These are phyloP conservation scores for Crenuchus spilurus DNA, from an alignment of 2,797 vertebrate genomes.

Conservation along the genomic window DNA sequence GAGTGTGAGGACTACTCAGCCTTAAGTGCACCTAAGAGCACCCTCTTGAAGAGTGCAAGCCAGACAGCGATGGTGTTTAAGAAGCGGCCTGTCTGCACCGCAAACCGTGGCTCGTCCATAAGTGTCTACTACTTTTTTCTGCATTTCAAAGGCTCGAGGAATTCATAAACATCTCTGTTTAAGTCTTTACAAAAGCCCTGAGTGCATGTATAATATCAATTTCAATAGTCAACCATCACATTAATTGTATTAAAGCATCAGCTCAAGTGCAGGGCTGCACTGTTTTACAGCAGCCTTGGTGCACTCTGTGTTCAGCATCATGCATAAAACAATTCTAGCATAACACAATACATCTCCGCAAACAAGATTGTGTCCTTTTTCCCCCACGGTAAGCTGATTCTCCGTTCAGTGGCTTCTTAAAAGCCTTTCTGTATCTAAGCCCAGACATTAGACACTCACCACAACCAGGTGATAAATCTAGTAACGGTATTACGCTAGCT, in stretches of 20 bases:
- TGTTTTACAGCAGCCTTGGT: background rate
- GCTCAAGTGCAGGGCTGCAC: slow-evolving; percentile 1
- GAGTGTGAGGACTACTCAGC: slow-evolving; percentile 53
- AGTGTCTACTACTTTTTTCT: slow-evolving; percentile 21
- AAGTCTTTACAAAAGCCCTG: slow-evolving; percentile 32
- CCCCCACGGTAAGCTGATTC: background rate
- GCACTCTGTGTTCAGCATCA: background rate
- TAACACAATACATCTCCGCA: slow-evolving; percentile 13
- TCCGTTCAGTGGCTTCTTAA: slow-evolving; percentile 27
- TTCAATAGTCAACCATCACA: background rate
- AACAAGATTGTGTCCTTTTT: slow-evolving; percentile 1
- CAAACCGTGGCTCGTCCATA: slow-evolving; percentile 26
- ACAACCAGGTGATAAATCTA: slow-evolving; percentile 45
- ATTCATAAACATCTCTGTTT: slow-evolving; percentile 31
- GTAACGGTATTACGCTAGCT: slow-evolving; percentile 39
- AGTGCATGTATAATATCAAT: slow-evolving; percentile 25
- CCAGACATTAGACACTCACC: slow-evolving; percentile 30
- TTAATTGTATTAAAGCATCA: slow-evolving; percentile 18
- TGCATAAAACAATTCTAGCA: slow-evolving; percentile 30
- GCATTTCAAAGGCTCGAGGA: slow-evolving; percentile 14
- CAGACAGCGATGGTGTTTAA: slow-evolving; percentile 55
- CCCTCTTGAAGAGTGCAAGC: slow-evolving; percentile 55
- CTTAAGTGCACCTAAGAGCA: slow-evolving; percentile 61
- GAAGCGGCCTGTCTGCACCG: slow-evolving; percentile 49
- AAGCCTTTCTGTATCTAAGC: slow-evolving; percentile 49